Evolutionary conservation across 2,797 vertebrate genomes (phyloP).

Genomic region (Galagoides demidoff): DNA sequence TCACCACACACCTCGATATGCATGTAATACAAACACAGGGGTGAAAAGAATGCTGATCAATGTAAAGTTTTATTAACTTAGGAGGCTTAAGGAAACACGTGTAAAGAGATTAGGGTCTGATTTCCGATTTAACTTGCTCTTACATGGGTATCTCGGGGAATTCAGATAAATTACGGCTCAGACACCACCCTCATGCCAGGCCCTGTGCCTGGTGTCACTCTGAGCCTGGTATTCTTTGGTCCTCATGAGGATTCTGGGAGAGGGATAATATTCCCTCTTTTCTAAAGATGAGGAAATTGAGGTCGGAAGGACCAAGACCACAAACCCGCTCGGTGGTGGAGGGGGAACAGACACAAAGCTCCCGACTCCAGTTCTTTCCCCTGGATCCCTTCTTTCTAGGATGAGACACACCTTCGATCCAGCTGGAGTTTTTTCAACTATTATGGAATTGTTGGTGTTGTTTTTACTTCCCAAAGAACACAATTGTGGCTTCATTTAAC

Average conservation of each 20-base stretch:
- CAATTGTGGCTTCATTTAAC: neutral
- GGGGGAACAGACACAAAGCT: neutral
- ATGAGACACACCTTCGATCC: neutral
- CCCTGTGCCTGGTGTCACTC: neutral
- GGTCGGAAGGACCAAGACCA: neutral
- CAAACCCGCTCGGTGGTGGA: neutral
- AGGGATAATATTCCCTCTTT: neutral
- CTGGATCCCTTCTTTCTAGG: neutral
- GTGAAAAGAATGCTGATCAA: constrained; percentile 2
- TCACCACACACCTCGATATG: neutral
- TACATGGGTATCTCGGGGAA: neutral
- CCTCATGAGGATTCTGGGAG: neutral
- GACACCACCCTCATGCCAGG: neutral
- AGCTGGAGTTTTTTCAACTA: neutral
- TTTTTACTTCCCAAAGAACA: neutral
- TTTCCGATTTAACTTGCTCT: neutral
- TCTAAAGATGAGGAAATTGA: constrained; percentile 26
- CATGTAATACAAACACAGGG: neutral
- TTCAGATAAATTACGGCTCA: neutral
- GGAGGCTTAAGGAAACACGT: neutral
- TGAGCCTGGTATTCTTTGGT: neutral
- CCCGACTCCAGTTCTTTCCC: neutral
- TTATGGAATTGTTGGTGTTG: neutral
- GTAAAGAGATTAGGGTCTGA: neutral
- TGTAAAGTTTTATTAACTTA: neutral